Base-by-base conservation (phyloP, 2,888 invertebrate genomes). In the Baccha elongata region DNA sequence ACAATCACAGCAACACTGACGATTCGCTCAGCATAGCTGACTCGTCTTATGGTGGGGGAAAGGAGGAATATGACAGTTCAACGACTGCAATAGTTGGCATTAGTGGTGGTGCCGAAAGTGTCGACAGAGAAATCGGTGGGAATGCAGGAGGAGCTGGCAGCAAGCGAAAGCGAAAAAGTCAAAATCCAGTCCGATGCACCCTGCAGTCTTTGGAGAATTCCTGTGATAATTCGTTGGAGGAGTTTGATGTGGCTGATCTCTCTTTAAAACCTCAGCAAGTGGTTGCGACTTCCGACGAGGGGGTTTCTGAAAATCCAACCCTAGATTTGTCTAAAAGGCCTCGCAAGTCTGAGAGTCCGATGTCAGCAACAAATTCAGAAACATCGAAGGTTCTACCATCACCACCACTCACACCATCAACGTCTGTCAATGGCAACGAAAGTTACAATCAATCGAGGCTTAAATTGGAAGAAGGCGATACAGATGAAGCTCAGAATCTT, bases 131-230 rank as follows among this genome's bases (percentile, higher is more conserved):
- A 8, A 52, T 60, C 7, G 81, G 83, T 21, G 60, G 29, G 13
- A 68, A 64, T n/a, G 71, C 84, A 5, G 78, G 80, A 29, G 87
- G 86, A 19, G 87, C 88, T 76, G 88, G 94, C n/a, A 94, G 93
- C 87, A 95, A 95, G 88, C 92, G 97, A 68, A 98, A 98, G 90
- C 92, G 97, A 26, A 98, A 98, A 91, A 97, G 95, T 86, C 94
- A 96, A 86, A 97, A 97, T 89, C 97, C 97, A 0, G 96, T 95
- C 1, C 93, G 96, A 84, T 94, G 96, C 88, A 94, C 96, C n/a
- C 87, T 91, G 26, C 89, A 91, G 62, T 89, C 90, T 35, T 87
- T 88, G 67, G 88, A 89, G 80, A 88, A 89, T 50, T 88, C 89
- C 72, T 88, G 88, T 80, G 90, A 90, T 83, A 90, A 89, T 73